phyloP scores from a whole-genome alignment of 1,140 invertebrate species.

The Lepidurus packardi region DNA sequence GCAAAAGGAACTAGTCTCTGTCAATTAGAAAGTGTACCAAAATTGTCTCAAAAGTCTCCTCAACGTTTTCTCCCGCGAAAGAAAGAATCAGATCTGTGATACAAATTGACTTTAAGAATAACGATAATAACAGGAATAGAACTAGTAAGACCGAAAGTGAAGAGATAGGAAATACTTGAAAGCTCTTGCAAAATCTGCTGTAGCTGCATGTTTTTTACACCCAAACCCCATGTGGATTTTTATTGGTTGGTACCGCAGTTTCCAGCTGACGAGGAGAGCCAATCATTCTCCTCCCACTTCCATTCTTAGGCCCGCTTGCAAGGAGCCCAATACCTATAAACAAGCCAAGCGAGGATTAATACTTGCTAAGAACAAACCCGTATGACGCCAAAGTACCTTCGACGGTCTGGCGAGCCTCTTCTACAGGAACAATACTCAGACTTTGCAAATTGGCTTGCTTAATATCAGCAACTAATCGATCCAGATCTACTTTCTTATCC shows the following conservation, averaged over 20 bases:
- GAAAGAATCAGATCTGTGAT: neutral
- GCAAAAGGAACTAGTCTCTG: slow-evolving; percentile 9
- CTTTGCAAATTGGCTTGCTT: slow-evolving; percentile 86
- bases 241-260: slow-evolving; percentile 86
- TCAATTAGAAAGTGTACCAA: neutral
- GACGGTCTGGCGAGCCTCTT: slow-evolving; percentile 70
- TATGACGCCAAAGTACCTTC: slow-evolving; percentile 47
- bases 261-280: slow-evolving; percentile 83
- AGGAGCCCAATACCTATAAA: slow-evolving; percentile 32
- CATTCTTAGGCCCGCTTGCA: slow-evolving; percentile 70
- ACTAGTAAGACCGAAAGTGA: neutral
- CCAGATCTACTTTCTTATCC: slow-evolving; percentile 69
- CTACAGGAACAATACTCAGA: slow-evolving; percentile 66
- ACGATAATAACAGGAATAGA: neutral
- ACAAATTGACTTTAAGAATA: neutral
- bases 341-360: neutral
- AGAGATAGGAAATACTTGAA: slow-evolving; percentile 3
- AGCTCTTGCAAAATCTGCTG: neutral
- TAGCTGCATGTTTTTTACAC: slow-evolving; percentile 54
- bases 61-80: neutral
- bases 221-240: slow-evolving; percentile 94
- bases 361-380: neutral
- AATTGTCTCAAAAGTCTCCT: neutral
- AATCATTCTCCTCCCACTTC: slow-evolving; percentile 80
- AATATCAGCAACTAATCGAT: slow-evolving; percentile 77